These are phyloP conservation scores for Ceuthmochares aereus DNA, from an alignment of 2,113 vertebrate genomes.

Conservation along the genomic window DNA sequence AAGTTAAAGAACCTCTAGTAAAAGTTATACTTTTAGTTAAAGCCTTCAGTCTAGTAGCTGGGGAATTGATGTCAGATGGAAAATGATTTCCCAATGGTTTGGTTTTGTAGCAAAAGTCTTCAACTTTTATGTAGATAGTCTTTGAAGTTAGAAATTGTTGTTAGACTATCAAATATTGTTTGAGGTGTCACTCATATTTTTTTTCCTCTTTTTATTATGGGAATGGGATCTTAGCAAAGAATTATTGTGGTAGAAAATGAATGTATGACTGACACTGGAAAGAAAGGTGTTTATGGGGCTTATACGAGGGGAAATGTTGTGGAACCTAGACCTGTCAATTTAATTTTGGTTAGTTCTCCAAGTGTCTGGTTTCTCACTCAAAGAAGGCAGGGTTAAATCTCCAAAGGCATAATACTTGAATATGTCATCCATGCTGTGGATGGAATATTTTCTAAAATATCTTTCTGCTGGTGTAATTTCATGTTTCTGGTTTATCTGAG, in stretches of 20 bases:
- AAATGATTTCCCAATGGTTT: constrained; percentile 84
- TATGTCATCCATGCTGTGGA: constrained; percentile 31
- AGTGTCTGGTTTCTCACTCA: constrained; percentile 51
- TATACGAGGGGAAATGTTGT: constrained; percentile 69
- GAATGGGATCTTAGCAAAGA: constrained; percentile 73
- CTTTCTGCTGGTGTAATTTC: constrained; percentile 57
- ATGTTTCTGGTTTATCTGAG: constrained; percentile 5
- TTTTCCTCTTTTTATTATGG: constrained; percentile 68
- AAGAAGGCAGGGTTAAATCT: constrained; percentile 60
- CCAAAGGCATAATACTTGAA: constrained; percentile 38
- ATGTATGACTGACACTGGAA: constrained; percentile 73
- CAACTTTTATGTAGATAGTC: constrained; percentile 85
- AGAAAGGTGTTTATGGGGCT: constrained; percentile 76
- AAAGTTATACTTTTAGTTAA: constrained; percentile 77
- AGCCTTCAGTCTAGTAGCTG: constrained; percentile 70
- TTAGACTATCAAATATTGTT: constrained; percentile 84
- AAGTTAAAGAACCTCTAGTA: constrained; percentile 74
- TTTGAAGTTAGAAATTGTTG: constrained; percentile 87
- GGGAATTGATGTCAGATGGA: constrained; percentile 83
- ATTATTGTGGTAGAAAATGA: constrained; percentile 69
- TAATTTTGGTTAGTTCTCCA: constrained; percentile 53
- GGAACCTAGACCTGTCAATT: constrained; percentile 75
- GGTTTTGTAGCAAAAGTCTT: constrained; percentile 84
- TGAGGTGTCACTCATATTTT: constrained; percentile 85
- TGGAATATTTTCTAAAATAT: constrained; percentile 49